These are phyloP conservation scores for Maccullochella peelii DNA, from an alignment of 2,113 vertebrate species.

Conservation along the genomic window DNA sequence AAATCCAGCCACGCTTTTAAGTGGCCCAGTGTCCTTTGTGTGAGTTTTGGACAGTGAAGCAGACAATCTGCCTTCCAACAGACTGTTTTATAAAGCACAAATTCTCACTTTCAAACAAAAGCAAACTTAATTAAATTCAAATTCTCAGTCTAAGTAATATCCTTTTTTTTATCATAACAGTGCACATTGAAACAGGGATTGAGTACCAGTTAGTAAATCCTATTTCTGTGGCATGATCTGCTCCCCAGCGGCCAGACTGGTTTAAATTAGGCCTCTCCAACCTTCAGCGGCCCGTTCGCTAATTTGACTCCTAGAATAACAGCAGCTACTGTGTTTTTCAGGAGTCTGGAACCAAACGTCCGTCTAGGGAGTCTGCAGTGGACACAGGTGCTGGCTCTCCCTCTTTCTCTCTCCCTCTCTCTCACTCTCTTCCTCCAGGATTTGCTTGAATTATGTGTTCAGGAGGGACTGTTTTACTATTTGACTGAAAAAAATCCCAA, in stretches of 20 bases:
- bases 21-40: slow-evolving; percentile 37
- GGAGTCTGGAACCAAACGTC: slow-evolving; percentile 71
- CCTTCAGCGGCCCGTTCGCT: slow-evolving; percentile 58
- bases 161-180: slow-evolving; percentile 4
- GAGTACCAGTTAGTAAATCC: slow-evolving; percentile 60
- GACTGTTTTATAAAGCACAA: slow-evolving; percentile 26
- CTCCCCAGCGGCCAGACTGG: slow-evolving; percentile 48
- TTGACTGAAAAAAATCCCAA: slow-evolving; percentile 48
- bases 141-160: slow-evolving; percentile 41
- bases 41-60: slow-evolving; percentile 55
- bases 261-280: slow-evolving; percentile 67
- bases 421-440: slow-evolving; percentile 25
- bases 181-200: slow-evolving; percentile 14
- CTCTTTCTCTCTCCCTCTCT: slow-evolving; percentile 6
- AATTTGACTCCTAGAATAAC: slow-evolving; percentile 79
- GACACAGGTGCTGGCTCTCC: slow-evolving; percentile 71
- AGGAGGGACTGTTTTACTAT: slow-evolving; percentile 56
- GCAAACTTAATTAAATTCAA: slow-evolving; percentile 45
- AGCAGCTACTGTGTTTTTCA: slow-evolving; percentile 80
- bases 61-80: slow-evolving; percentile 44
- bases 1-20: slow-evolving; percentile 5
- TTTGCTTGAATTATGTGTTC: slow-evolving; percentile 49
- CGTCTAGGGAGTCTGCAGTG: slow-evolving; percentile 71
- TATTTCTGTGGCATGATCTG: slow-evolving; percentile 10
- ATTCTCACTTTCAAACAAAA: slow-evolving; percentile 57